These are phyloP conservation scores for Aphrocallistes beatrix DNA, from an alignment of 37 sponge, comb jelly and placozoan genomes.

Conservation along the genomic window DNA sequence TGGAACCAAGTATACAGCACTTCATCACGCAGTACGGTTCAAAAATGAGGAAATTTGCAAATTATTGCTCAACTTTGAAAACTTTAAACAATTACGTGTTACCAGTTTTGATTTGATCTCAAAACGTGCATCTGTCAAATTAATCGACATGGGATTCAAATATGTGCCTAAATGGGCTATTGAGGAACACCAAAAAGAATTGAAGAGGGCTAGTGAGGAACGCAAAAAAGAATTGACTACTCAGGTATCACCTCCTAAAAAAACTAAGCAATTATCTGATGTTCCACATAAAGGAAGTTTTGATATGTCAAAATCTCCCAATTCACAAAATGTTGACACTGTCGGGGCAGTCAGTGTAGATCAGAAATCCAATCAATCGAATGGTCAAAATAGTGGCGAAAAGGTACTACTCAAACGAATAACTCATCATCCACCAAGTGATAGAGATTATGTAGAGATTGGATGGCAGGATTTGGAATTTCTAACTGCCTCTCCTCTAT, in stretches of 20 bases:
- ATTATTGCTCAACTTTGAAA: neutral
- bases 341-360: neutral
- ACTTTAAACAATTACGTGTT: neutral
- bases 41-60: neutral
- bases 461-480: neutral
- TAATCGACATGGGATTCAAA: neutral
- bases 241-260: neutral
- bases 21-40: neutral
- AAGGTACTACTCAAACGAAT: neutral
- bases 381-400: neutral
- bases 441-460: neutral
- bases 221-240: neutral
- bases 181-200: neutral
- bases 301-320: neutral
- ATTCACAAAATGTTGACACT: neutral
- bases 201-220: neutral
- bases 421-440: neutral
- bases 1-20: neutral
- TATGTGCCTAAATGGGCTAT: neutral
- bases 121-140: neutral
- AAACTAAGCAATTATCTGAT: neutral
- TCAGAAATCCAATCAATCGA: neutral
- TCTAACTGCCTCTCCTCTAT: neutral
- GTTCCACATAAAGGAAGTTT: neutral
- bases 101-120: neutral